Base-by-base conservation (phyloP, 2,113 vertebrate species). In the Cynoglossus semilaevis region DNA sequence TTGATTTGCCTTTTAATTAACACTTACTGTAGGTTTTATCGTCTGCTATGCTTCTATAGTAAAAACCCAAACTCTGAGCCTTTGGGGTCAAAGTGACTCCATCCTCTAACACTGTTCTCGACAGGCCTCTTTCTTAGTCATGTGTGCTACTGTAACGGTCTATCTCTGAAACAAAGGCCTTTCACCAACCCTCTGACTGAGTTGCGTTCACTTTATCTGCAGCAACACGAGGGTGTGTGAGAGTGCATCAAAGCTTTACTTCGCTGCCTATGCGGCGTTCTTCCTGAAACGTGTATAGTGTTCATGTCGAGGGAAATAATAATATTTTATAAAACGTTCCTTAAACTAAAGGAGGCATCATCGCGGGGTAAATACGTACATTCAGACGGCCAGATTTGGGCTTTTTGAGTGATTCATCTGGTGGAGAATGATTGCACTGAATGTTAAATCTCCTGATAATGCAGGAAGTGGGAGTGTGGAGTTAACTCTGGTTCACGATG, bases 161-260 rank as follows among this genome's bases (percentile, higher is more conserved):
- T 84, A 84, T 83, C 81, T 81, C 70, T 76, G 66, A 84, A 74
- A 87, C 81, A 81, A 81, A 85, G 79, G 73, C 67, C 63, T 67
- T 77, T 77, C 55, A 70, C 63, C 43, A 72, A 72, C 60, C 45
- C 73, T 64, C 69, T 80, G 65, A 80, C 76, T 74, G 66, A 79
- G 74, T 38, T 48, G 57, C 9, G 15, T 56, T 75, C 67, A 60
- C 58, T 81, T 83, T 62, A 72, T 78, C 80, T 74, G 49, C 53
- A 46, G 51, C 45, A 66, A 49, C 42, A 17, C 14, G 14, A 51
- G 49, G 6, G n/a, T 36, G 15, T 50, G 47, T 22, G 46, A 16
- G 16, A 47, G 61, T 60, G 72, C 71, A 73, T 77, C 67, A 15
- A 66, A 72, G 66, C 66, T 72, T 72, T 76, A 70, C 79, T 72